phyloP scores from a whole-genome alignment of 2,113 vertebrate species.

The Cynocephalus volans region DNA sequence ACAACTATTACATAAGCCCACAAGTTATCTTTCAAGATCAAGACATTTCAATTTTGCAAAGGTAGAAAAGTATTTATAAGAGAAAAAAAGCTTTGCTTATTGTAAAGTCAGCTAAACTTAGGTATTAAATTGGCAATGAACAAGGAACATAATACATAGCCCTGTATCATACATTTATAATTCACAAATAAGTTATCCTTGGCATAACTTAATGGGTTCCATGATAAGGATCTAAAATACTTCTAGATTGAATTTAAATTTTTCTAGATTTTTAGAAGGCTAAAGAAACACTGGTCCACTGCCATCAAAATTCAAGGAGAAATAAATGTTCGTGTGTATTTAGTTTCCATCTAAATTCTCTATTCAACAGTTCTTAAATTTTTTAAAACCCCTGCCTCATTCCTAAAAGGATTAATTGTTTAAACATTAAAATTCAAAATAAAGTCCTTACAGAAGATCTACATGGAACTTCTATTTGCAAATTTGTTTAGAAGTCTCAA shows the following conservation, averaged over 20 bases:
- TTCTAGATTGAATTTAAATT: conserved; percentile 29
- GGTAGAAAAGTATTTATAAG: neutral
- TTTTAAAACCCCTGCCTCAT: conserved; percentile 15
- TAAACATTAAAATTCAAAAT: conserved; percentile 48
- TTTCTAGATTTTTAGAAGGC: conserved; percentile 20
- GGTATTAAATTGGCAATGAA: neutral
- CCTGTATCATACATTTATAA: neutral
- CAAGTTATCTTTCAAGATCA: conserved; percentile 53
- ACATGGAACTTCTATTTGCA: conserved; percentile 2
- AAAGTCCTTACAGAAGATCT: conserved; percentile 61
- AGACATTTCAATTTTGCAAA: conserved; percentile 57
- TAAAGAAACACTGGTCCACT: neutral
- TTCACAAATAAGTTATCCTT: neutral
- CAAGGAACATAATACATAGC: conserved; percentile 5
- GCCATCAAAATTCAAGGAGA: conserved; percentile 49
- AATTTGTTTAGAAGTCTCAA: conserved; percentile 64
- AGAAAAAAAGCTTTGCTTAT: conserved; percentile 35
- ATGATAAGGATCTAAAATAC: conserved; percentile 10
- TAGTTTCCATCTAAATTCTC: conserved; percentile 53
- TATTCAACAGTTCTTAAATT: neutral
- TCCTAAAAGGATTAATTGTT: conserved; percentile 59
- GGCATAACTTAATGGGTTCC: neutral
- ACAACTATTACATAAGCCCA: neutral
- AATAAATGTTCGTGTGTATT: conserved; percentile 12
- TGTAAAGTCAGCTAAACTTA: conserved; percentile 25